Evolutionary conservation across 2,888 invertebrate species (phyloP), one percentile per base, ranked within the genome.

Genomic region (Fragum sueziense): DNA sequence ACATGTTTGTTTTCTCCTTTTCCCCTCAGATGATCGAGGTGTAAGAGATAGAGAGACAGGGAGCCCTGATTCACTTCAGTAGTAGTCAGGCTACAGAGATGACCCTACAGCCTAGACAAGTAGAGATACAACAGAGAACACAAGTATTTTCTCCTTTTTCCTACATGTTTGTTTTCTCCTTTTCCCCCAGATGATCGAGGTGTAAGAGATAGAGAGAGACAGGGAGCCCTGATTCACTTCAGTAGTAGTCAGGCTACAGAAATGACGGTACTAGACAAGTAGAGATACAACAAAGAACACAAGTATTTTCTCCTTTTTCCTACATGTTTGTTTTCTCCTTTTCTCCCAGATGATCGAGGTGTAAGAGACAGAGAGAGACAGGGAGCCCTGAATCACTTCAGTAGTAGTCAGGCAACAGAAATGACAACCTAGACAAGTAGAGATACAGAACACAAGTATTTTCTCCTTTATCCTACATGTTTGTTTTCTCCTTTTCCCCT

Each of bases 281-380:
- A 7, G 85, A 86, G 31, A 79, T 79, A 6, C 84, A 68, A 27
- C 47, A 72, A 17, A 84, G 77, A 70, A 57, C 62, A n/a, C 81
- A n/a, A n/a, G n/a, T n/a, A n/a, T n/a, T n/a, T n/a, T n/a, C n/a
- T n/a, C n/a, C n/a, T n/a, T n/a, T n/a, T n/a, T n/a, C n/a, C n/a
- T n/a, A n/a, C n/a, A n/a, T n/a, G n/a, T n/a, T n/a, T n/a, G 2
- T 47, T n/a, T 47, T 47, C 20, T 61, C 31, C 17, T 33, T n/a
- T 61, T 17, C 27, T 14, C 14, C 14, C 82, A 93, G 93, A 93
- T 89, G 93, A 93, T 78, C 86, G 93, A 62, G 88, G 91, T 54
- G 92, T 93, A 14, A 77, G 92, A 61, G 93, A 93, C 82, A 85
- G 90, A 70, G 93, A 93, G 76, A 82, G 93, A 51, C 91, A 92